These are phyloP conservation scores for Cyanistes caeruleus DNA, from an alignment of 2,113 vertebrate species.

Conservation along the genomic window DNA sequence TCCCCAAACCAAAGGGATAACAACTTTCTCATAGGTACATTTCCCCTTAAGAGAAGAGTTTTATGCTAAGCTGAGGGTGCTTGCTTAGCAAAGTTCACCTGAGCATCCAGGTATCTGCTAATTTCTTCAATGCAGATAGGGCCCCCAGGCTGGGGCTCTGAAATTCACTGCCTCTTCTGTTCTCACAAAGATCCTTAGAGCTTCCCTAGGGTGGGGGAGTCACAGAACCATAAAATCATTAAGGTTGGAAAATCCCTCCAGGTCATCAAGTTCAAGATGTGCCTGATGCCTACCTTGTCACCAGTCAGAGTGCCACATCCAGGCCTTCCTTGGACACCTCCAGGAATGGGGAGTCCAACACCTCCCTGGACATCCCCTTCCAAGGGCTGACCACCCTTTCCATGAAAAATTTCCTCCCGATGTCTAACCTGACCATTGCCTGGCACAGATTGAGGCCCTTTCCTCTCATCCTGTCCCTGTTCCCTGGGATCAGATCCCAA, in stretches of 20 bases:
- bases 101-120: neutral
- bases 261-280: accelerated
- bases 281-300: accelerated
- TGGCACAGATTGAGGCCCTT: neutral
- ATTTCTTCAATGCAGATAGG: neutral
- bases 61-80: neutral
- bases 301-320: neutral
- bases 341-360: neutral
- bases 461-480: neutral
- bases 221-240: neutral
- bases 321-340: neutral
- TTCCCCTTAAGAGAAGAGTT: neutral
- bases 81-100: neutral
- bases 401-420: neutral
- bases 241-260: neutral
- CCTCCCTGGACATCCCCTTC: neutral
- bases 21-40: neutral
- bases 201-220: neutral
- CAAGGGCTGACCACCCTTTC: neutral
- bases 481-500: neutral
- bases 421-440: accelerated
- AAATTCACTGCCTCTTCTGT: neutral
- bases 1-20: neutral
- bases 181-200: neutral
- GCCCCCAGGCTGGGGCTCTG: neutral